Conservation (phyloP, 2,797 vertebrate genomes). For the Molossus molossus region DNA sequence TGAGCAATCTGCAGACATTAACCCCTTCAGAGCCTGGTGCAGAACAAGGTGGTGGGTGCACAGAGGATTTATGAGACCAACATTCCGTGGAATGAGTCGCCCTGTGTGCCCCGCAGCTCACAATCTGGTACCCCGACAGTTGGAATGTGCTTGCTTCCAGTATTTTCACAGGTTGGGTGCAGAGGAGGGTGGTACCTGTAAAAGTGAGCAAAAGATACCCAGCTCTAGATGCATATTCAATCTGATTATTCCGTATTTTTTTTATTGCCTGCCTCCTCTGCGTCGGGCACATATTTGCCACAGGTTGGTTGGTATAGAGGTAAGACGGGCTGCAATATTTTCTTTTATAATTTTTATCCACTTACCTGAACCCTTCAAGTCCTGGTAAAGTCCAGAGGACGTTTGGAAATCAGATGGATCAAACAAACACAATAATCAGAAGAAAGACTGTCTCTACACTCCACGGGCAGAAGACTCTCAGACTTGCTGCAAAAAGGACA, state of each 20-base stretch:
- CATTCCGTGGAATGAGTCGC: neutral
- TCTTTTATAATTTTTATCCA: slow-evolving; percentile 44
- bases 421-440: slow-evolving; percentile 18
- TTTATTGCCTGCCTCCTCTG: slow-evolving; percentile 38
- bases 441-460: neutral
- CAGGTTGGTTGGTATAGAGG: neutral
- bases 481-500: neutral
- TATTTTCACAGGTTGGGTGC: neutral
- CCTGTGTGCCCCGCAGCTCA: accelerated
- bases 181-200: neutral
- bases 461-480: slow-evolving; percentile 61
- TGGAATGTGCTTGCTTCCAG: neutral
- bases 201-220: neutral
- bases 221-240: neutral
- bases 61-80: neutral
- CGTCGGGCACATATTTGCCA: neutral
- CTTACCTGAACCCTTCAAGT: slow-evolving; percentile 8
- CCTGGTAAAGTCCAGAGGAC: neutral
- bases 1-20: neutral
- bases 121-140: neutral
- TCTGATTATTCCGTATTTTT: neutral
- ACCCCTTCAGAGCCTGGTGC: neutral
- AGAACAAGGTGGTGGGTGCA: neutral
- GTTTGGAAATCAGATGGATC: slow-evolving; percentile 50
- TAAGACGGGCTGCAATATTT: neutral